Base-by-base conservation (phyloP, 92 coral and sea anemone species). In the Epizoanthus stellaris region DNA sequence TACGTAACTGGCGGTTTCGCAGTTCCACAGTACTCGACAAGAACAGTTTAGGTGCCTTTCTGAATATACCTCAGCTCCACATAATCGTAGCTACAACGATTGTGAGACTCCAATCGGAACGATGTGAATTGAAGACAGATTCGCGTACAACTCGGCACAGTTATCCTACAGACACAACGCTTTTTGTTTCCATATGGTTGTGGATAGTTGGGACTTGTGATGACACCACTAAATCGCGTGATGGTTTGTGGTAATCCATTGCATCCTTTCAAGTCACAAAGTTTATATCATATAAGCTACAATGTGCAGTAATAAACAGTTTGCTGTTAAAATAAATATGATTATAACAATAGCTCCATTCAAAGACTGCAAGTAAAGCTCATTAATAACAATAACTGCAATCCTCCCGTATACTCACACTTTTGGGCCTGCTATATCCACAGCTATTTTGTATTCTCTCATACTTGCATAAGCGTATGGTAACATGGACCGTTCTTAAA, bases 11-110 rank as follows among this genome's bases (percentile, higher is more conserved):
- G 70, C 40, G 98, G 98, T 20, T 92, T 97, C 34, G 81, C 83
- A 57, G 87, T 82, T 17, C 94, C 94, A 73, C 98, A 95, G 86
- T 86, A 93, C 64, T 93, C 91, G 38, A 97, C 98, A 69, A 95
- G 79, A 76, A 93, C 54, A 19, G 89, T 80, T 0, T 97, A 84
- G 80, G 52, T 57, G 60, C 80, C 85, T 25, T 91, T 84, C 53
- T 68, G 88, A 5, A 97, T 97, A 61, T 95, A 92, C 59, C 93
- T 86, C 60, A 95, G 61, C 62, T 93, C 96, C 9, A 95, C 97
- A 70, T 87, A 93, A 82, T 95, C 98, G 53, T 85, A 45, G 57
- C 80, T 70, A 75, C 98, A 95, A 62, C 80, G 73, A 15, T 30
- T 72, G 60, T 86, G 71, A 53, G 80, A 54, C 68, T 69, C 91